Base-by-base conservation (phyloP, 2,888 invertebrate genomes). In the Micropterix aruncella region DNA sequence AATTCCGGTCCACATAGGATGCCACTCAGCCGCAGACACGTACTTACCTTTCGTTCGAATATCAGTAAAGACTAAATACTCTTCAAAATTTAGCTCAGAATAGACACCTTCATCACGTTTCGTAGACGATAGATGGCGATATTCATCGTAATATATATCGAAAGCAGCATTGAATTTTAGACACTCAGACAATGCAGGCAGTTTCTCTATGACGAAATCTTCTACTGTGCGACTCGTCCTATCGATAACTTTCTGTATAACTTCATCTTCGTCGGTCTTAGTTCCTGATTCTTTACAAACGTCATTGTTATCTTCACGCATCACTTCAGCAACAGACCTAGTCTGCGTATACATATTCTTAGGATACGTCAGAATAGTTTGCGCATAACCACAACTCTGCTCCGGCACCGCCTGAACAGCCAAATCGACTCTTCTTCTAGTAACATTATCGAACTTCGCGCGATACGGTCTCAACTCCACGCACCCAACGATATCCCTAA, bases 261-360 rank as follows among this genome's bases (percentile, higher is more conserved):
- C 7, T 27, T 27, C 12, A 27, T 27, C 27, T 27, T 27, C 27
- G 18, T 54, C 49, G 17, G 56, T 60, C 9, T 62, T 56, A 40
- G 64, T 64, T 17, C 63, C 61, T 9, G 59, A 60, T 18, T 58
- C 65, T 19, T 18, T 40, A 38, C 37, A 41, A 14, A 18, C 7
- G 41, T 62, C 62, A 1, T 52, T 47, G 47, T 60, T 56, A n/a
- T 44, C 40, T 56, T 53, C 50, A 3, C 48, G 45, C 44, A 54
- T 50, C 4, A 63, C 65, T 40, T 66, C 52, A 19, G 62, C 57
- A 48, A 67, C 66, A 16, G 65, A 63, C 50, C 67, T 62, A 2
- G 70, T 83, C 55, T 86, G 85, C 1, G 80, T 78, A 75, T 79
- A 80, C 46, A 73, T 70, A 58, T 84, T 84, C 47, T 73, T 66